Percentiles rank a stretch among this genome's conserved stretches.
Evolutionary conservation across 2,113 vertebrate genomes (phyloP).

Genomic region (Theristicus caerulescens): DNA sequence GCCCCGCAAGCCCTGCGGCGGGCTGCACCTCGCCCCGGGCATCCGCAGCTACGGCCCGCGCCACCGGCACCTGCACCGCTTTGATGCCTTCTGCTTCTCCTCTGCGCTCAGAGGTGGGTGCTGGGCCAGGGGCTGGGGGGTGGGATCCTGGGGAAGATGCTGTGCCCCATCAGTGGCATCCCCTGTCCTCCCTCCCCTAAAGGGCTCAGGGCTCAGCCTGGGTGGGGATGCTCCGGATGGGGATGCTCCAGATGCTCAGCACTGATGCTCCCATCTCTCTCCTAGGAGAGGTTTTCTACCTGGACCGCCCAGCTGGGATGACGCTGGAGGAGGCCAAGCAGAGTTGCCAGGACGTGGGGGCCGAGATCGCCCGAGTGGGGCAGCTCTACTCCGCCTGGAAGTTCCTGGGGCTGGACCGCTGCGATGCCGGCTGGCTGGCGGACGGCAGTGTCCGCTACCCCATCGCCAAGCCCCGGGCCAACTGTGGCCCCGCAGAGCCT

Average conservation of each 20-base stretch:
- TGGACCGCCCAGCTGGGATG: conserved; percentile 71
- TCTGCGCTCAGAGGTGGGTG: conserved; percentile 80
- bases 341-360: conserved; percentile 77
- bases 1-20: conserved; percentile 80
- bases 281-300: conserved; percentile 86
- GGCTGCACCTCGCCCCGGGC: conserved; percentile 78
- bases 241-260: background rate
- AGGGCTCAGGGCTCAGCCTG: background rate
- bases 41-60: conserved; percentile 87
- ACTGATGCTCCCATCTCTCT: background rate
- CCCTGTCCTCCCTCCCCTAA: background rate
- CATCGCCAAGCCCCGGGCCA: conserved; percentile 75
- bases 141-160: background rate
- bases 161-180: too few species aligned
- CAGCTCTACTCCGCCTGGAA: conserved; percentile 91
- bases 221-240: background rate
- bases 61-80: conserved; percentile 78
- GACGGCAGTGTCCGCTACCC: conserved; percentile 91
- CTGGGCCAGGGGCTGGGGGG: background rate
- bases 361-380: conserved; percentile 85
- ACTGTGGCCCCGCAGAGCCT: conserved; percentile 81
- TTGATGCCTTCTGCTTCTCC: conserved; percentile 91
- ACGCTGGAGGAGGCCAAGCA: conserved; percentile 82
- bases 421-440: conserved; percentile 89
- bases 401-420: conserved; percentile 84